These are phyloP conservation scores for Epizoanthus fatuus DNA, from an alignment of 92 coral and sea anemone species.

Conservation along the genomic window DNA sequence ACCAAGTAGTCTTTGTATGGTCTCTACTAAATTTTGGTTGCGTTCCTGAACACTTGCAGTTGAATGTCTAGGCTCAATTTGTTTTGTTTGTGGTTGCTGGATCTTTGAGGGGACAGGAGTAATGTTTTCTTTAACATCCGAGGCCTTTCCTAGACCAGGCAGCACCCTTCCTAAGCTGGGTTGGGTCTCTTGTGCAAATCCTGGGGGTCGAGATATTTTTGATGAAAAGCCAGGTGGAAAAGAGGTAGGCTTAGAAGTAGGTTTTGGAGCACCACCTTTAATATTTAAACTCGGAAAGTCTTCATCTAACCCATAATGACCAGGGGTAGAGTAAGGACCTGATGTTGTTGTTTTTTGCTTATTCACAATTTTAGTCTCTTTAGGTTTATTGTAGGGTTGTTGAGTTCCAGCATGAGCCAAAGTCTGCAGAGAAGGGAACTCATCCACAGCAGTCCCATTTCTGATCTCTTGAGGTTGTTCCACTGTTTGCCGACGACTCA, in stretches of 20 bases:
- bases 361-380: background rate
- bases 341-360: background rate
- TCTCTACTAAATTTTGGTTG: conserved; percentile 82
- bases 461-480: background rate
- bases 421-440: conserved; percentile 26
- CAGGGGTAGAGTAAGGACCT: conserved; percentile 11
- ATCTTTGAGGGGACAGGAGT: background rate
- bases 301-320: conserved; percentile 1
- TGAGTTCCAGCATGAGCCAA: conserved; percentile 21
- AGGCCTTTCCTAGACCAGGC: conserved; percentile 42
- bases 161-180: background rate
- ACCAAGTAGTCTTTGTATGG: conserved; percentile 70
- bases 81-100: conserved; percentile 11
- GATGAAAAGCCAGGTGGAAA: conserved; percentile 22
- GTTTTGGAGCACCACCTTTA: background rate
- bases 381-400: conserved; percentile 1
- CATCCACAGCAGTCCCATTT: conserved; percentile 6
- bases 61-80: conserved; percentile 28
- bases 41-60: conserved; percentile 66
- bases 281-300: conserved; percentile 29
- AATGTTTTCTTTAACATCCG: conserved; percentile 3
- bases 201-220: conserved; percentile 3
- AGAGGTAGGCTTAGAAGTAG: background rate
- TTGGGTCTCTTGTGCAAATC: background rate
- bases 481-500: background rate